Conservation (phyloP, 2,888 invertebrate genomes). For the Brachypalpus laphriformis region DNA sequence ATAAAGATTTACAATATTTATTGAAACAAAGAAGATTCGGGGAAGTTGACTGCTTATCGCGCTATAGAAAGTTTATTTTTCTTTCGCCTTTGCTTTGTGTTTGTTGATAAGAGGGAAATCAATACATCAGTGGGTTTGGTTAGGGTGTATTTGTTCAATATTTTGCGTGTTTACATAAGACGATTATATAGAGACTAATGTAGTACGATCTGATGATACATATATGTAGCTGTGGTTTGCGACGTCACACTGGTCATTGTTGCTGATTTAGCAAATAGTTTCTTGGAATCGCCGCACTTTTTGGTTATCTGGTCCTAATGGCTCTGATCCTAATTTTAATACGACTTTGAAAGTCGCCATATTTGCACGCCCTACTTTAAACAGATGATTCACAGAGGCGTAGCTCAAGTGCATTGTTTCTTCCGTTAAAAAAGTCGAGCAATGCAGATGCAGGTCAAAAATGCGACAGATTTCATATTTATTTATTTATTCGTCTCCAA, state of each 20-base stretch:
- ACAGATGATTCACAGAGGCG: too few relatives aligned
- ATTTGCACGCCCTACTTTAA: too few relatives aligned
- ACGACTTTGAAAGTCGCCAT: too few relatives aligned
- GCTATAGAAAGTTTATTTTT: not conserved
- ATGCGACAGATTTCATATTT: too few relatives aligned
- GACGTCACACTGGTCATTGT: not conserved
- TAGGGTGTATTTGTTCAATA: not conserved
- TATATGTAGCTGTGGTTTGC: too few relatives aligned
- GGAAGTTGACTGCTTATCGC: slow-evolving; percentile 34
- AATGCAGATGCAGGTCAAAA: too few relatives aligned
- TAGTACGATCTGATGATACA: not conserved
- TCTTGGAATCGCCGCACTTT: not conserved
- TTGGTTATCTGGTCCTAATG: not conserved
- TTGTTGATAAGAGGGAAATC: slow-evolving; percentile 21
- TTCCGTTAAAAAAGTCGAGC: too few relatives aligned
- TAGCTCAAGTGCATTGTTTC: too few relatives aligned
- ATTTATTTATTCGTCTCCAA: too few relatives aligned
- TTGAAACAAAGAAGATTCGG: slow-evolving; percentile 13
- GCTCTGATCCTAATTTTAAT: too few relatives aligned
- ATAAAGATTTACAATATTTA: not conserved
- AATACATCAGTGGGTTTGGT: not conserved
- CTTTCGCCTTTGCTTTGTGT: slow-evolving; percentile 11
- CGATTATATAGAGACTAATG: too few relatives aligned
- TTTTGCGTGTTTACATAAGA: slow-evolving; percentile 5
- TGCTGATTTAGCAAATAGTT: not conserved